Conservation (phyloP, 1,140 invertebrate genomes). For the Caerostris extrusa region DNA sequence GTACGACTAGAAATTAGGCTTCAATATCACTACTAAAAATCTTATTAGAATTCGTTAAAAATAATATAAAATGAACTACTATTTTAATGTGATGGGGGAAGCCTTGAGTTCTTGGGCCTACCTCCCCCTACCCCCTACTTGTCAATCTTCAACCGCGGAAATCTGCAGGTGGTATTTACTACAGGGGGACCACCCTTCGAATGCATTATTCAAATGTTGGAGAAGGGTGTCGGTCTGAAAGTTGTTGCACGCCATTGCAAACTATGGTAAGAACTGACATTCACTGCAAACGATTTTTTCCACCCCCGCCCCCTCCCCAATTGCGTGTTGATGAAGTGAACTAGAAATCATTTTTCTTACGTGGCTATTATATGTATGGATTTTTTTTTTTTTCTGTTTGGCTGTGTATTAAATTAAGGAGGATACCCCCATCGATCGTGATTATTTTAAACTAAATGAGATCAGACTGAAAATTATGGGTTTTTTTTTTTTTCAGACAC, state of each 20-base stretch:
- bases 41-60: too few relatives aligned
- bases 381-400: neutral
- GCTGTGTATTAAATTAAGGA: neutral
- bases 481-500: neutral
- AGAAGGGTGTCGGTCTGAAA: neutral
- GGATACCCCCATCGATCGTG: neutral
- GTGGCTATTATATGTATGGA: neutral
- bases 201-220: slow-evolving; percentile 50
- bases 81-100: too few relatives aligned
- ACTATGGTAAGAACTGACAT: neutral
- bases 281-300: neutral
- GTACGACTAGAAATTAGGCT: too few relatives aligned
- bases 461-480: neutral
- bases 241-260: slow-evolving; percentile 25
- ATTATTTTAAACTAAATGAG: neutral
- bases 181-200: neutral
- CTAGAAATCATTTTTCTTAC: slow-evolving; percentile 17
- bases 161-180: slow-evolving; percentile 56
- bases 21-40: too few relatives aligned
- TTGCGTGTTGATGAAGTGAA: slow-evolving; percentile 2
- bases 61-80: too few relatives aligned
- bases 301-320: neutral
- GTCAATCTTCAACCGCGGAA: slow-evolving; percentile 52
- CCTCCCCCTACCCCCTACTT: neutral
- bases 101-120: too few relatives aligned